Conservation (phyloP, 1,140 invertebrate genomes). For the Pectinophora gossypiella region DNA sequence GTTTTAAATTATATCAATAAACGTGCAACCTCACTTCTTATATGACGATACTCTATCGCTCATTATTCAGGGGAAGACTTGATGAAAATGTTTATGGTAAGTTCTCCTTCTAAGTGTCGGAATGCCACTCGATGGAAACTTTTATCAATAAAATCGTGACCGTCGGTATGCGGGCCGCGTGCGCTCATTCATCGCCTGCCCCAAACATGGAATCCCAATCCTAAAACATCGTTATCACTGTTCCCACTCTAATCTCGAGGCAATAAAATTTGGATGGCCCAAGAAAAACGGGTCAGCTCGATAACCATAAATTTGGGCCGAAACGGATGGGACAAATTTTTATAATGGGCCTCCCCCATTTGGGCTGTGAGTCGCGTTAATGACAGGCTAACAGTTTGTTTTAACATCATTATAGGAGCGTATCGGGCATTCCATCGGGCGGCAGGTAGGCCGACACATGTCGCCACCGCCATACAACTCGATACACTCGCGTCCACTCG, state of each 20-base stretch:
- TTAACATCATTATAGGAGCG: slow-evolving; percentile 73
- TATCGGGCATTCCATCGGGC: slow-evolving; percentile 69
- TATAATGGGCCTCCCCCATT: slow-evolving; percentile 72
- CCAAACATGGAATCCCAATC: slow-evolving; percentile 20
- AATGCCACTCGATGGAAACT: too few relatives aligned
- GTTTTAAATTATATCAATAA: slow-evolving; percentile 34
- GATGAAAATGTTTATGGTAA: too few relatives aligned
- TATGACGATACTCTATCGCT: too few relatives aligned
- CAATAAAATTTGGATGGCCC: slow-evolving; percentile 68
- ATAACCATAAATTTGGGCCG: slow-evolving; percentile 71
- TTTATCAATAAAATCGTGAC: too few relatives aligned
- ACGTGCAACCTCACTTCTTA: neutral
- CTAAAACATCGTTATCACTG: slow-evolving; percentile 68
- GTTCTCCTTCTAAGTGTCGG: too few relatives aligned
- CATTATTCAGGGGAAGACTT: too few relatives aligned
- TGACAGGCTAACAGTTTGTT: slow-evolving; percentile 73
- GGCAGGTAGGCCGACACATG: slow-evolving; percentile 54
- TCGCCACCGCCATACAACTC: slow-evolving; percentile 39
- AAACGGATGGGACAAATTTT: slow-evolving; percentile 75
- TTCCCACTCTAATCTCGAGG: slow-evolving; percentile 66
- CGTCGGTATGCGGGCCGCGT: slow-evolving; percentile 24
- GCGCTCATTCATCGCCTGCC: slow-evolving; percentile 43
- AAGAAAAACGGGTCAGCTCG: slow-evolving; percentile 65
- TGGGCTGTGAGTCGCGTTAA: slow-evolving; percentile 62
- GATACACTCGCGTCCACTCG: slow-evolving; percentile 13